Evolutionary conservation across 2,113 vertebrate species (phyloP).

Genomic region (Oreochromis spilurus): DNA sequence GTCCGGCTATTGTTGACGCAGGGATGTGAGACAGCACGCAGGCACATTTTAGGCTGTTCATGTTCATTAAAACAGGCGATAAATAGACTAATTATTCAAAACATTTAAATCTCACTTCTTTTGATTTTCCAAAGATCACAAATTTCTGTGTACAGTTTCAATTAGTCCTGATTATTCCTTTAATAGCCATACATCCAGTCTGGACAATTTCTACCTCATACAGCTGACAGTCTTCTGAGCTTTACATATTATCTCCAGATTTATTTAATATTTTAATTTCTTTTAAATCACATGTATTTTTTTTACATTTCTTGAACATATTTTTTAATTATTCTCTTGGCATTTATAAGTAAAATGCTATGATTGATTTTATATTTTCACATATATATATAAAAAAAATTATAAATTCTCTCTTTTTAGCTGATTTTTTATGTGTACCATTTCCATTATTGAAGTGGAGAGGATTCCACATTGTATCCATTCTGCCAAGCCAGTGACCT

Average conservation of each 20-base stretch:
- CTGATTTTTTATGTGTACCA: not conserved
- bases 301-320: rapidly evolving
- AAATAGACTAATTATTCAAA: not conserved
- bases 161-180: not conserved
- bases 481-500: not conserved
- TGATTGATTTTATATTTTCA: not conserved
- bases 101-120: not conserved
- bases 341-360: not conserved
- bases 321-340: not conserved
- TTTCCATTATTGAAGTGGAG: not conserved
- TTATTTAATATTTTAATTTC: not conserved
- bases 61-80: not conserved
- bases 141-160: not conserved
- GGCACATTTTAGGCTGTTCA: not conserved
- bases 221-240: not conserved
- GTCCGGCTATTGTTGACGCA: not conserved
- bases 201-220: not conserved
- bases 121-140: not conserved
- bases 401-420: not conserved
- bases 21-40: not conserved
- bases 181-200: not conserved
- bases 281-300: not conserved
- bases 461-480: not conserved
- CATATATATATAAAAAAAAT: not conserved
- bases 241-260: not conserved